Percentiles rank a stretch among this genome's conserved stretches.
Conservation (phyloP, 2,888 invertebrate species). For the Apamea epomidion region DNA sequence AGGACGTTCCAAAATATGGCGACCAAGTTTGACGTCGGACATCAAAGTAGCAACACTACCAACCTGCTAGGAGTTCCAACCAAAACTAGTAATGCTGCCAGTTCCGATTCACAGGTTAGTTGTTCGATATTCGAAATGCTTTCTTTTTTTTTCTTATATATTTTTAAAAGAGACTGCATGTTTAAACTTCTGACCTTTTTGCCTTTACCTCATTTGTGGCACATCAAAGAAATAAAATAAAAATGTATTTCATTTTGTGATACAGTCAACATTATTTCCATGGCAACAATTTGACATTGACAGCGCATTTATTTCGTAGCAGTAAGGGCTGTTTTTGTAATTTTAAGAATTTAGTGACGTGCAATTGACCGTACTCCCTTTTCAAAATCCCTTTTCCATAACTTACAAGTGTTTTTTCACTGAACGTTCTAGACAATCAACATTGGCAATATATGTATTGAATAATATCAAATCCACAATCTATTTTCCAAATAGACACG, state of each 20-base stretch:
- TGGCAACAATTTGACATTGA: neutral
- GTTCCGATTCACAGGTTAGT: conserved; percentile 88
- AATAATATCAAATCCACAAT: conserved; percentile 27
- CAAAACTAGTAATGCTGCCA: conserved; percentile 77
- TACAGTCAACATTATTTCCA: neutral
- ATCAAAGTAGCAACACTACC: conserved; percentile 66
- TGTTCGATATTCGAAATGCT: conserved; percentile 19
- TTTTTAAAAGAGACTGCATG: neutral
- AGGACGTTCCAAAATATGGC: conserved; percentile 90
- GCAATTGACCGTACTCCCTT: neutral
- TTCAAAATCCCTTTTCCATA: neutral
- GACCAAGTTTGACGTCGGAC: conserved; percentile 84
- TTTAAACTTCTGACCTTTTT: neutral
- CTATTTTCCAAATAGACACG: conserved; percentile 40
- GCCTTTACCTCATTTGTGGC: neutral
- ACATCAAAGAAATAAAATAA: neutral
- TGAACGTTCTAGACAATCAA: conserved; percentile 7
- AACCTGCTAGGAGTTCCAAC: conserved; percentile 80
- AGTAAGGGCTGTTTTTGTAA: neutral
- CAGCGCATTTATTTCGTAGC: neutral
- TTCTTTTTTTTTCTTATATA: neutral
- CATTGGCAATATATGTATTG: neutral
- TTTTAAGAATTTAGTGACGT: neutral
- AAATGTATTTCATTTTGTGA: neutral
- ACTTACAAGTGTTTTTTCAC: conserved; percentile 8